A percentile compares a stretch with the other conserved stretches of the same genome.
Evolutionary conservation across 2,797 vertebrate species (phyloP).

Genomic region (Columba guinea): DNA sequence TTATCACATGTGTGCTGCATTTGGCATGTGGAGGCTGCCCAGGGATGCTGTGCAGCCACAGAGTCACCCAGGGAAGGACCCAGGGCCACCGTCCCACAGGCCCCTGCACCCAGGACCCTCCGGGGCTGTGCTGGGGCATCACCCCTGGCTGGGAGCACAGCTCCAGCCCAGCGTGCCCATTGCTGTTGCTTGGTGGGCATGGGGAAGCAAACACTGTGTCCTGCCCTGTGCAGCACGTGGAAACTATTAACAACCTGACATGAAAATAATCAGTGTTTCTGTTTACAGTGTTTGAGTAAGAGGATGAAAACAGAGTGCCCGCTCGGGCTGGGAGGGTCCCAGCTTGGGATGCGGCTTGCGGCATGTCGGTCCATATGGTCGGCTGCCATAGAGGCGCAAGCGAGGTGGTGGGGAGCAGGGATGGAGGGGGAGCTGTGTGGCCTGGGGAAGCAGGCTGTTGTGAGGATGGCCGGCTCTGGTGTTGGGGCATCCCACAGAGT

Average conservation of each 20-base stretch:
- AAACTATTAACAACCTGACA: conserved; percentile 39
- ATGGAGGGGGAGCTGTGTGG: neutral
- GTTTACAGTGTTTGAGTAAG: conserved; percentile 47
- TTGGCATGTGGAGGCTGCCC: too few relatives aligned
- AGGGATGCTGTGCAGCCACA: neutral
- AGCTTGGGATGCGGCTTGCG: fast-evolving
- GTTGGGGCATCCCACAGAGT: fast-evolving
- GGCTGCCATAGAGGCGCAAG: fast-evolving
- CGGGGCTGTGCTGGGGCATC: neutral
- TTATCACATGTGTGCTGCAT: neutral
- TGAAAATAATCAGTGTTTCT: conserved; percentile 47
- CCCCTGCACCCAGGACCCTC: neutral
- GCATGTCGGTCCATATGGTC: neutral
- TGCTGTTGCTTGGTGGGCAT: neutral
- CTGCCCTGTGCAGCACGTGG: neutral
- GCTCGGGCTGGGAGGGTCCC: neutral
- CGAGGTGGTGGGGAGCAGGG: neutral
- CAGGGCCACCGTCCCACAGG: fast-evolving
- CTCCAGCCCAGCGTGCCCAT: neutral
- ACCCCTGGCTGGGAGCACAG: fast-evolving
- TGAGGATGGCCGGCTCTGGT: neutral
- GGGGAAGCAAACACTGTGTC: fast-evolving
- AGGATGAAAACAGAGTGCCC: conserved; percentile 44
- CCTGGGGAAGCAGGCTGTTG: neutral
- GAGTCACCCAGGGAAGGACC: neutral